Evolutionary conservation across 1,140 invertebrate genomes (phyloP).

Genomic region (Physella acuta): DNA sequence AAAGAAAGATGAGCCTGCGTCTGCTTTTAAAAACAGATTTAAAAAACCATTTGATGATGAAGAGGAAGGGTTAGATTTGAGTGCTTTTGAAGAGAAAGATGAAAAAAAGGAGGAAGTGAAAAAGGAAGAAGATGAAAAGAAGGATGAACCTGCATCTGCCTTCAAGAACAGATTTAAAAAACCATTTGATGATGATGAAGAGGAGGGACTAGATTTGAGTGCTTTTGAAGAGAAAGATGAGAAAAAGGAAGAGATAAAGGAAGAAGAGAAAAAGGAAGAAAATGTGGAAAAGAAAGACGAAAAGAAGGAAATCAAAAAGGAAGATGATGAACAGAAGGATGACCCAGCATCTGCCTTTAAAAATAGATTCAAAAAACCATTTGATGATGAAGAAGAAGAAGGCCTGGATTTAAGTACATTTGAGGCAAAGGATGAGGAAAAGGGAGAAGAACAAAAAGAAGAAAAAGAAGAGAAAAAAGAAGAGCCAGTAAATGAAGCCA

Average conservation of each 20-base stretch:
- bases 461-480: constrained; percentile 20
- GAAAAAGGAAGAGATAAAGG: constrained; percentile 21
- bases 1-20: constrained; percentile 28
- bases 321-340: constrained; percentile 27
- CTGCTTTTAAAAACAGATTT: constrained; percentile 32
- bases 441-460: constrained; percentile 23
- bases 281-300: constrained; percentile 26
- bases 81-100: constrained; percentile 21
- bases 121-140: constrained; percentile 27
- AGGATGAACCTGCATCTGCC: constrained; percentile 28
- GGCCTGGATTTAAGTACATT: constrained; percentile 7
- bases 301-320: constrained; percentile 28
- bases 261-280: constrained; percentile 27
- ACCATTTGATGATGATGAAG: constrained; percentile 29
- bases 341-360: constrained; percentile 24
- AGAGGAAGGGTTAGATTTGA: constrained; percentile 28
- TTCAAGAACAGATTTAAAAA: constrained; percentile 29
- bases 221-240: constrained; percentile 31
- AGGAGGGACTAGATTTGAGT: constrained; percentile 27
- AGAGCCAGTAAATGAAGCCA: constrained; percentile 24
- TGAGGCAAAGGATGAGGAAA: too few species aligned
- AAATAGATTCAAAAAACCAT: constrained; percentile 22
- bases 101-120: constrained; percentile 23
- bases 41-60: constrained; percentile 27
- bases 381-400: constrained; percentile 31